These are phyloP conservation scores for Drosophila lacertosa DNA, from an alignment of 1,140 invertebrate species.

Conservation along the genomic window DNA sequence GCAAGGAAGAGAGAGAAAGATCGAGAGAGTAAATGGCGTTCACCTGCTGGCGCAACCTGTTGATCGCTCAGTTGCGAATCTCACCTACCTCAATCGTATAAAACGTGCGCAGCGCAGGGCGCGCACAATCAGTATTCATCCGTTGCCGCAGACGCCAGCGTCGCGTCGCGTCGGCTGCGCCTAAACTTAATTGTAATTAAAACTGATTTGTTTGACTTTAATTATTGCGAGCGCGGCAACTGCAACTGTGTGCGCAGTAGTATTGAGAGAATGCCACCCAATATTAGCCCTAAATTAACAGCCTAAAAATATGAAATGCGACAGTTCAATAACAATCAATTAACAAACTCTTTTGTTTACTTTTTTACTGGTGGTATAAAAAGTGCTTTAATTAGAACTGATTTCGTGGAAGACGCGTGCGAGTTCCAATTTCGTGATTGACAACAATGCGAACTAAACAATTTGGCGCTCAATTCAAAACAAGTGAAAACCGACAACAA, in stretches of 20 bases:
- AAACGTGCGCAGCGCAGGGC: slow-evolving; percentile 51
- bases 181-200: slow-evolving; percentile 53
- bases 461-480: not conserved
- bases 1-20: not conserved
- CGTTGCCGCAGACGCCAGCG: slow-evolving; percentile 17
- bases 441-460: not conserved
- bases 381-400: slow-evolving; percentile 4
- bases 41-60: slow-evolving; percentile 1
- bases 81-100: slow-evolving; percentile 69
- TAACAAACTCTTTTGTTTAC: not conserved
- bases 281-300: not conserved
- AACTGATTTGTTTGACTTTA: slow-evolving; percentile 43
- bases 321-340: not conserved
- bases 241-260: slow-evolving; percentile 1
- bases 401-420: not conserved
- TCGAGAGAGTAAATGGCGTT: not conserved
- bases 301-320: not conserved
- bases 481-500: not conserved
- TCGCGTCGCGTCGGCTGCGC: not conserved
- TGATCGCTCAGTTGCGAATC: slow-evolving; percentile 8
- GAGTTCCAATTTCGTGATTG: not conserved
- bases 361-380: slow-evolving; percentile 5
- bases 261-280: too few species aligned
- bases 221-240: slow-evolving; percentile 9
- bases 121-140: slow-evolving; percentile 46